Conservation (phyloP, 2,888 invertebrate genomes). For the Conomelus anceps region DNA sequence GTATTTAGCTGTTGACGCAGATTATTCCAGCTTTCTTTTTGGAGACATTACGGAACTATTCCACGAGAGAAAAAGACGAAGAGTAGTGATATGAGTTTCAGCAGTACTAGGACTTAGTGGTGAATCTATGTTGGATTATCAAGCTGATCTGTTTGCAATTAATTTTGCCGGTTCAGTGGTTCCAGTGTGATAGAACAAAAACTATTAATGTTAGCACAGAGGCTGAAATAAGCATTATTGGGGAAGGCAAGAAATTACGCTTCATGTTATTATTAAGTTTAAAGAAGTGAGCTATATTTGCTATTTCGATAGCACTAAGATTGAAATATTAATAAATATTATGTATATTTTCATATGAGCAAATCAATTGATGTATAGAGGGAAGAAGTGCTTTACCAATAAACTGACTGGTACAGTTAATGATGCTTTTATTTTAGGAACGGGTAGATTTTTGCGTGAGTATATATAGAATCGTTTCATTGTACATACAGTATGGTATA, state of each 20-base stretch:
- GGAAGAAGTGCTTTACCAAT: not conserved
- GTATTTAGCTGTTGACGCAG: not conserved
- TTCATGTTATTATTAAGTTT: constrained; percentile 39
- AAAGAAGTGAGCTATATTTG: not conserved
- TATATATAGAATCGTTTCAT: not conserved
- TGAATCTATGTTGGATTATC: not conserved
- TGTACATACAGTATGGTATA: too few species aligned
- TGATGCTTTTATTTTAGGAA: not conserved
- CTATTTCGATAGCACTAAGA: not conserved
- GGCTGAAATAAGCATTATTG: constrained; percentile 37
- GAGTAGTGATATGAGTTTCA: not conserved
- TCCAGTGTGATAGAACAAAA: not conserved
- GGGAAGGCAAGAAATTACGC: constrained; percentile 68
- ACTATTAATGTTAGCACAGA: not conserved
- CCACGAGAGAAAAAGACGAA: not conserved
- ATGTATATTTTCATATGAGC: not conserved
- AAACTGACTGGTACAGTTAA: not conserved
- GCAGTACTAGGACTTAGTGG: not conserved
- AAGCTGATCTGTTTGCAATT: not conserved
- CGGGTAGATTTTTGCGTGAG: not conserved
- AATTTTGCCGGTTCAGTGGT: not conserved
- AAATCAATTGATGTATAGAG: not conserved
- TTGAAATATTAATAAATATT: not conserved
- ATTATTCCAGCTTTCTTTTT: not conserved
- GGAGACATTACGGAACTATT: not conserved